Evolutionary conservation across 2,113 vertebrate species (phyloP).

Genomic region (Poecilia latipinna): DNA sequence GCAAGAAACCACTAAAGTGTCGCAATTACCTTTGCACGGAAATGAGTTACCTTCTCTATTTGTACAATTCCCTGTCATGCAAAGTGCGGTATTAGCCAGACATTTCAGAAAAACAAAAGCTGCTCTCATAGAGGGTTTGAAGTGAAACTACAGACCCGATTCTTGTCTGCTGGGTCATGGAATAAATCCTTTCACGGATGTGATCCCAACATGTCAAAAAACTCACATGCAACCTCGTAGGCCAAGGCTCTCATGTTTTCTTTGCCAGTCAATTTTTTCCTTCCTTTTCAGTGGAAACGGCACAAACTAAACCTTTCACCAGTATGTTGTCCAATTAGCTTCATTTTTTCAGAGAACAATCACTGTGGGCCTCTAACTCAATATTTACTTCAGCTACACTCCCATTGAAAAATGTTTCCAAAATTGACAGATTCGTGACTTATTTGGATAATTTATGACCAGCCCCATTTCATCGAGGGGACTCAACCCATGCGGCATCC

Average conservation of each 20-base stretch:
- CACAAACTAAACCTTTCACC: constrained; percentile 19
- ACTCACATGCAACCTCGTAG: not conserved
- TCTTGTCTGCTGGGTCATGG: too few relatives aligned
- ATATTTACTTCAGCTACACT: constrained; percentile 83
- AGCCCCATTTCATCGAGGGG: constrained; percentile 79
- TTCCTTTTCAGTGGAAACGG: constrained; percentile 16
- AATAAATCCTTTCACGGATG: too few relatives aligned
- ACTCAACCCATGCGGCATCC: constrained; percentile 81
- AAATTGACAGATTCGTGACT: constrained; percentile 89
- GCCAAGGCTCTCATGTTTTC: not conserved
- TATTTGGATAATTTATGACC: constrained; percentile 89
- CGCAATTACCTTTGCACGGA: too few relatives aligned
- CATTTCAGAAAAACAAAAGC: too few relatives aligned
- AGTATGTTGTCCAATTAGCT: constrained; percentile 69
- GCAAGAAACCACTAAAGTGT: too few relatives aligned
- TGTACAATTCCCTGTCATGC: too few relatives aligned
- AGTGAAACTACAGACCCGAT: too few relatives aligned
- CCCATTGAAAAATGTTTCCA: constrained; percentile 85
- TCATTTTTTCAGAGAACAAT: constrained; percentile 66
- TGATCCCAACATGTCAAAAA: too few relatives aligned
- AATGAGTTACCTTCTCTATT: too few relatives aligned
- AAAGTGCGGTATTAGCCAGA: too few relatives aligned
- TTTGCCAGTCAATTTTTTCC: not conserved
- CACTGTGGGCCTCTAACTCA: constrained; percentile 81
- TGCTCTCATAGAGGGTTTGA: too few relatives aligned